A percentile compares a stretch with the other conserved stretches of the same genome.
These are phyloP conservation scores for Apodemus sylvaticus DNA, from an alignment of 2,113 vertebrate genomes.

Conservation along the genomic window DNA sequence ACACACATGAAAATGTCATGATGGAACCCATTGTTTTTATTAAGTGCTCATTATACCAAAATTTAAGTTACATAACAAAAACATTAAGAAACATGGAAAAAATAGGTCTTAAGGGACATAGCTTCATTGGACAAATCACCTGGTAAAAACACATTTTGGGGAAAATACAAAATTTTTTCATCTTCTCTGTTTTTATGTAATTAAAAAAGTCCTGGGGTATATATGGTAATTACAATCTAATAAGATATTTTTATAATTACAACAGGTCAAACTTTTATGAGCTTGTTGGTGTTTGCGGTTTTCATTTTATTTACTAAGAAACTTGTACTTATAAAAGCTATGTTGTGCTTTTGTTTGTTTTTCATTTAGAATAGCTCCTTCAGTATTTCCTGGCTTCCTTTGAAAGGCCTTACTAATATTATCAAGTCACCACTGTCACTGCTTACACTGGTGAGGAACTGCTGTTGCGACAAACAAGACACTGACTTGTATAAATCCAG, in stretches of 20 bases:
- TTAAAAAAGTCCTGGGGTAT: neutral
- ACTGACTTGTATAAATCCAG: slow-evolving; percentile 89
- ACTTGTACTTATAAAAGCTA: slow-evolving; percentile 38
- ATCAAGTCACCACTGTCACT: slow-evolving; percentile 92
- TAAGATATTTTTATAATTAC: slow-evolving; percentile 14
- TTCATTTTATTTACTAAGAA: slow-evolving; percentile 42
- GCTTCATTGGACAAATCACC: neutral
- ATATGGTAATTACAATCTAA: neutral
- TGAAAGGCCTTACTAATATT: slow-evolving; percentile 89
- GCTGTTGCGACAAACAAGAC: slow-evolving; percentile 86
- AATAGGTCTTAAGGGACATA: neutral
- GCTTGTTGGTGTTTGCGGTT: slow-evolving; percentile 29
- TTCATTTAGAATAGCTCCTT: slow-evolving; percentile 90
- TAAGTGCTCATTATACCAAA: neutral
- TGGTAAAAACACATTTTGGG: neutral
- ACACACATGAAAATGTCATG: neutral
- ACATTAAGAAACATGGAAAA: neutral
- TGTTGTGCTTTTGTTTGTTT: neutral
- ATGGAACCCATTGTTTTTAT: neutral
- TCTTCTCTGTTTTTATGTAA: neutral
- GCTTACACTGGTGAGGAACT: slow-evolving; percentile 91
- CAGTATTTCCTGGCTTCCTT: slow-evolving; percentile 94
- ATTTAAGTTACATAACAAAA: neutral
- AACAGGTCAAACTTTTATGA: slow-evolving; percentile 17
- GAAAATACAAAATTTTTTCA: neutral